Evolutionary conservation across 2,888 invertebrate genomes (phyloP), one percentile per base, ranked within the genome.

Genomic region (Thecophora atra): DNA sequence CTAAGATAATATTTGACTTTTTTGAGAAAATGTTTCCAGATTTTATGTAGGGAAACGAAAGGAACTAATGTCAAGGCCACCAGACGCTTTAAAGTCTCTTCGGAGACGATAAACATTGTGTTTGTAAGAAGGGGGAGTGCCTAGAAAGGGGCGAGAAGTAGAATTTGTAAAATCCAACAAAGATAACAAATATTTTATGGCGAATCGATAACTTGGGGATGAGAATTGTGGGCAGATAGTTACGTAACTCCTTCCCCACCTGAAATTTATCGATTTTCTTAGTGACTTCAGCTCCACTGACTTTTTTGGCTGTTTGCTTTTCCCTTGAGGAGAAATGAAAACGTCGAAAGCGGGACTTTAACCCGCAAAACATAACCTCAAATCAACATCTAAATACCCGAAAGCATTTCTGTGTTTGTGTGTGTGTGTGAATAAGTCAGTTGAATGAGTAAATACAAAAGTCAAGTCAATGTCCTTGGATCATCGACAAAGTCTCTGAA

Each of bases 151-250:
- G 24, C 11, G 8, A 19, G 64, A 26, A 15, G 24, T 24, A 11
- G 47, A 26, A 21, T 24, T 26, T 64, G 24, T 19, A 13, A 64
- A 26, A 17, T 47, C 21, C 11, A 21, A 28, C 24, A 24, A 52
- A 28, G 67, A 67, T 56, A 56, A 67, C 67, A 54, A 54, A 67
- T 56, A 67, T 54, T 67, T 56, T 54, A 67, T 56, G 56, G 56
- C 30, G 56, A 67, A 67, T 67, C 67, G 42, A 67, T 67, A 24
- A 44, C 2, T 24, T 26, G 24, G 26, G 24, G 21, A 5, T 24
- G 26, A 44, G 47, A 1, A n/a, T n/a, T 11, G 47, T 1, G 47
- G 17, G 17, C 4, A 5, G 47, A 15, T 47, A n/a, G 15, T 11
- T 47, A 24, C 26, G 24, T 28, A 11, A 58, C 13, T 58, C 37